Conservation (phyloP, 2,888 invertebrate genomes). For the Polylopha cassiicola region DNA sequence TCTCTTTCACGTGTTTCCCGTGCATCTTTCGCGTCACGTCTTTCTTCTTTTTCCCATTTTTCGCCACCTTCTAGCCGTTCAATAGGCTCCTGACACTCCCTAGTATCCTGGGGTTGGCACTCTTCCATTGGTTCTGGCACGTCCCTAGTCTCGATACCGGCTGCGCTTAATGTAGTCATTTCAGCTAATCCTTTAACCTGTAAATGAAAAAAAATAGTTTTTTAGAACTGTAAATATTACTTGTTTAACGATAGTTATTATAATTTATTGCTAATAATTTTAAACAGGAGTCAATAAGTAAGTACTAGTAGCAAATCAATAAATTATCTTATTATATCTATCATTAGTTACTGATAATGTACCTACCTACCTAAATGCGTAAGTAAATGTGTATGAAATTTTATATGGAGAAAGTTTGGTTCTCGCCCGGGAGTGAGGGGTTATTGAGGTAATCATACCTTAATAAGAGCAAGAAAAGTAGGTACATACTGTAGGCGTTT, state of each 20-base stretch:
- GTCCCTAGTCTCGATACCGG: constrained; percentile 72
- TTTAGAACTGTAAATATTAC: constrained; percentile 1
- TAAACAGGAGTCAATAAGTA: too few species aligned
- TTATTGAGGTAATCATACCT: too few species aligned
- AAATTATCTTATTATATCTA: too few species aligned
- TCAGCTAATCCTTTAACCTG: constrained; percentile 93
- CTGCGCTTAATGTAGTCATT: constrained; percentile 89
- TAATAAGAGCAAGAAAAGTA: too few species aligned
- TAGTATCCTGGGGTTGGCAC: constrained; percentile 56
- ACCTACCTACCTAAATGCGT: too few species aligned
- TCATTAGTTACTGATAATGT: too few species aligned
- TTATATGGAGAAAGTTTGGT: too few species aligned
- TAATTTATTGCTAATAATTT: too few species aligned
- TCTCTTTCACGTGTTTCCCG: constrained; percentile 58
- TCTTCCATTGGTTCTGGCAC: constrained; percentile 73
- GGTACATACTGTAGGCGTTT: too few species aligned
- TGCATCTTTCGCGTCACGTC: constrained; percentile 52
- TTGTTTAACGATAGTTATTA: background rate
- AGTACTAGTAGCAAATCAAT: too few species aligned
- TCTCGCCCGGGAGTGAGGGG: too few species aligned
- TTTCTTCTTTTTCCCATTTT: constrained; percentile 57
- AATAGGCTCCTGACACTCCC: constrained; percentile 53
- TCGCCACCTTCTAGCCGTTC: constrained; percentile 58
- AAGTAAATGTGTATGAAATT: too few species aligned
- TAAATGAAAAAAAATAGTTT: constrained; percentile 25